phyloP scores from a whole-genome alignment of 1,140 invertebrate genomes.

The Campoletis sonorensis region DNA sequence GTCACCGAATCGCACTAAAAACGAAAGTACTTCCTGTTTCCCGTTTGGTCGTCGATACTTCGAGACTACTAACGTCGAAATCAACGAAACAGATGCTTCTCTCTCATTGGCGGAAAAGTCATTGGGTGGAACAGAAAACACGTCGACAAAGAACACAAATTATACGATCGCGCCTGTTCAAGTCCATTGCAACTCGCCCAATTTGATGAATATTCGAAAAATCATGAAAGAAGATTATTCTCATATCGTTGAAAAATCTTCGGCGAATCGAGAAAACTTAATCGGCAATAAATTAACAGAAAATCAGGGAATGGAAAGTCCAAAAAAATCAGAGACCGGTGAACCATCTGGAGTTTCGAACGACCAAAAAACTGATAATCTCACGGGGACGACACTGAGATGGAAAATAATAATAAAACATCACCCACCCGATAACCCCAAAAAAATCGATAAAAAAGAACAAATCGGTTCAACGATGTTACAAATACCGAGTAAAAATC shows the following conservation, averaged over 20 bases:
- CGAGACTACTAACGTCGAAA: neutral
- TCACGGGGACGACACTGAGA: slow-evolving; percentile 39
- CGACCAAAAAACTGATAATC: slow-evolving; percentile 17
- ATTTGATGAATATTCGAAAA: slow-evolving; percentile 28
- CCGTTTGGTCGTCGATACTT: slow-evolving; percentile 26
- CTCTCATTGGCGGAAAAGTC: neutral
- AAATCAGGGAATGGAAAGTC: neutral
- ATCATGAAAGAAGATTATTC: neutral
- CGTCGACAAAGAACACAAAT: slow-evolving; percentile 27
- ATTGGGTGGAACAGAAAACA: neutral
- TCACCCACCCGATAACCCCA: slow-evolving; percentile 22
- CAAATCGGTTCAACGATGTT: neutral
- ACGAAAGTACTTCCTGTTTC: slow-evolving; percentile 38
- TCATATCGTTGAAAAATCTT: neutral
- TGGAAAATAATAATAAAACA: slow-evolving; percentile 52
- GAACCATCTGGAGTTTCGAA: neutral
- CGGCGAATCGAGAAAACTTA: neutral
- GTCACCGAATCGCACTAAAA: neutral
- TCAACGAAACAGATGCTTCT: neutral
- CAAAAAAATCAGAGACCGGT: neutral
- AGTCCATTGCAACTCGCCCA: slow-evolving; percentile 10
- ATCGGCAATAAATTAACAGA: neutral
- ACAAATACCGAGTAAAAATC: neutral
- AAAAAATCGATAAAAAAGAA: neutral
- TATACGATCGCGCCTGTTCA: slow-evolving; percentile 37